Conservation (phyloP, 1,140 invertebrate genomes). For the Hyposmocoma kahamanoa region DNA sequence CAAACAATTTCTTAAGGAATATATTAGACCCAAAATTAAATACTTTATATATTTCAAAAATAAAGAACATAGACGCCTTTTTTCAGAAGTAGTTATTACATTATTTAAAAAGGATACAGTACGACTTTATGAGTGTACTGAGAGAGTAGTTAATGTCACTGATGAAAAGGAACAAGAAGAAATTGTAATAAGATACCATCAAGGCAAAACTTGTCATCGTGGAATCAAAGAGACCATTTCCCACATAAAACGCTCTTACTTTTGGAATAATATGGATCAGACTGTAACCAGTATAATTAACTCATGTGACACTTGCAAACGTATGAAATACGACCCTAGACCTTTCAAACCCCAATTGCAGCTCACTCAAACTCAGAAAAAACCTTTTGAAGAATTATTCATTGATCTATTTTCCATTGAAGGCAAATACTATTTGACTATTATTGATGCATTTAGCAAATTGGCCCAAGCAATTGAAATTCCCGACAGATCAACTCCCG, state of each 20-base stretch:
- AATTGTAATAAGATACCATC: constrained; percentile 16
- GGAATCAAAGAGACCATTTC: constrained; percentile 5
- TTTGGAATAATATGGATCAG: constrained; percentile 18
- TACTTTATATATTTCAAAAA: constrained; percentile 12
- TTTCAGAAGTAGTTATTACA: neutral
- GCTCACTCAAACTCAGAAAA: constrained; percentile 13
- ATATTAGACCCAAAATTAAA: constrained; percentile 8
- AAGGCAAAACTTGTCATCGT: constrained; percentile 21
- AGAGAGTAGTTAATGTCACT: constrained; percentile 5
- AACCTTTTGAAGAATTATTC: constrained; percentile 16
- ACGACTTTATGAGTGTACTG: constrained; percentile 3
- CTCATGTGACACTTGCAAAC: constrained; percentile 11
- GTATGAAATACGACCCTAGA: constrained; percentile 19
- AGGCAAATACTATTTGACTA: constrained; percentile 15
- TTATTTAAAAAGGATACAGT: constrained; percentile 4
- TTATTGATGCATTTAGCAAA: constrained; percentile 21
- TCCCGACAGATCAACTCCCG: constrained; percentile 15
- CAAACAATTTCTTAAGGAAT: constrained; percentile 10
- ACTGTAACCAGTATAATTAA: constrained; percentile 18
- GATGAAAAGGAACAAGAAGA: constrained; percentile 15
- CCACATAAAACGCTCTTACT: constrained; percentile 11
- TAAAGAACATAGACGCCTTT: neutral
- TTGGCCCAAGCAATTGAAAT: constrained; percentile 21
- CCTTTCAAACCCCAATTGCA: constrained; percentile 15
- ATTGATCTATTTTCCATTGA: constrained; percentile 17